A percentile compares a stretch with the other conserved stretches of the same genome.
Evolutionary conservation across 1,140 invertebrate species (phyloP).

Genomic region (Harlomillsia oculata): DNA sequence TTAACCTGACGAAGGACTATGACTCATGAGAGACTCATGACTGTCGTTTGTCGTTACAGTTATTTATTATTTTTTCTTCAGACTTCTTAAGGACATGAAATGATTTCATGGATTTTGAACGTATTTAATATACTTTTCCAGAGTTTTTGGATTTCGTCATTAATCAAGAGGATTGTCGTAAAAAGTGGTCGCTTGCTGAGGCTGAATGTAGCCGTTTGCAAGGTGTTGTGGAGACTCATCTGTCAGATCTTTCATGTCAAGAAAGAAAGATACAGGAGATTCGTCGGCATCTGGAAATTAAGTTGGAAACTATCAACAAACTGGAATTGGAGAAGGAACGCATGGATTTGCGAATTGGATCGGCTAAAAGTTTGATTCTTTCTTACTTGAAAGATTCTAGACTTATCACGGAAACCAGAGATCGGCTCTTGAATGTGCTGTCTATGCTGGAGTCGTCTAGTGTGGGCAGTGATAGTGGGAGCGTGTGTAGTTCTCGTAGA

Average conservation of each 20-base stretch:
- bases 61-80: background rate
- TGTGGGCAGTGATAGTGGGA: constrained; percentile 34
- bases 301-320: constrained; percentile 54
- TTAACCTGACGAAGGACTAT: too few relatives aligned
- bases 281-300: constrained; percentile 62
- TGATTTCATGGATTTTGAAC: background rate
- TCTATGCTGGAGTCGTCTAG: constrained; percentile 37
- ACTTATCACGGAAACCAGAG: constrained; percentile 56
- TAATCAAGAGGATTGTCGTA: constrained; percentile 55
- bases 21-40: too few relatives aligned
- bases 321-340: constrained; percentile 54
- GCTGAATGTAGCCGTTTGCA: constrained; percentile 57
- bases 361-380: constrained; percentile 17
- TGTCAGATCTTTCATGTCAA: constrained; percentile 54
- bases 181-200: constrained; percentile 56
- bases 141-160: constrained; percentile 31
- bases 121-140: constrained; percentile 7
- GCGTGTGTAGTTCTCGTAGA: too few relatives aligned
- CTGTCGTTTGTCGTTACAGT: too few relatives aligned
- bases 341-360: constrained; percentile 43
- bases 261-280: constrained; percentile 67
- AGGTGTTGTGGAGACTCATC: constrained; percentile 52
- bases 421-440: constrained; percentile 42
- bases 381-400: constrained; percentile 43
- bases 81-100: background rate